Evolutionary conservation across 2,888 invertebrate genomes (phyloP).

Genomic region (Zhengitettix transpicula): DNA sequence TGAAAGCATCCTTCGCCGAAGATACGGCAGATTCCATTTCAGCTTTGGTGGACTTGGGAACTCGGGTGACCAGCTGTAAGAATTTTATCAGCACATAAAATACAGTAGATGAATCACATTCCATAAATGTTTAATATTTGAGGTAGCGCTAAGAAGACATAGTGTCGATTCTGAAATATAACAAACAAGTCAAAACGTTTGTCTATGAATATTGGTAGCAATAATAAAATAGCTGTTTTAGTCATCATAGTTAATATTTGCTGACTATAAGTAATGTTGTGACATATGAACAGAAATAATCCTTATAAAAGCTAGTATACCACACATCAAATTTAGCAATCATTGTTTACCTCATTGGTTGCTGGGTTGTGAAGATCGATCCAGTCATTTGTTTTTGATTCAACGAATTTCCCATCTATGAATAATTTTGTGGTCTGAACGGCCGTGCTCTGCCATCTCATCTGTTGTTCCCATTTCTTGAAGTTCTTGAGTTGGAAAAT

Average conservation of each 20-base stretch:
- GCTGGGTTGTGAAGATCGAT: slow-evolving; percentile 93
- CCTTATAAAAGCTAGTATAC: too few species aligned
- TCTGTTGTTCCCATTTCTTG: background rate
- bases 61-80: slow-evolving; percentile 41
- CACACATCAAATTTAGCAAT: too few species aligned
- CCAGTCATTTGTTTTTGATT: slow-evolving; percentile 86
- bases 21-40: slow-evolving; percentile 85
- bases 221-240: too few species aligned
- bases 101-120: too few species aligned
- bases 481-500: background rate
- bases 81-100: background rate
- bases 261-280: too few species aligned
- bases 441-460: slow-evolving; percentile 34
- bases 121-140: too few species aligned
- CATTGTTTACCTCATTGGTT: slow-evolving; percentile 51
- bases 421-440: slow-evolving; percentile 78
- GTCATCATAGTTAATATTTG: too few species aligned
- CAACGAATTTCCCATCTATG: slow-evolving; percentile 83
- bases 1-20: slow-evolving; percentile 62
- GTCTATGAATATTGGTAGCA: too few species aligned
- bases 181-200: too few species aligned
- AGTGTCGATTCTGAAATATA: too few species aligned
- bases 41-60: slow-evolving; percentile 73
- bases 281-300: too few species aligned
- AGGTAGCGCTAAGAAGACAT: too few species aligned